Base-by-base conservation (phyloP, 2,113 vertebrate genomes). In the Rhinogobius similis region DNA sequence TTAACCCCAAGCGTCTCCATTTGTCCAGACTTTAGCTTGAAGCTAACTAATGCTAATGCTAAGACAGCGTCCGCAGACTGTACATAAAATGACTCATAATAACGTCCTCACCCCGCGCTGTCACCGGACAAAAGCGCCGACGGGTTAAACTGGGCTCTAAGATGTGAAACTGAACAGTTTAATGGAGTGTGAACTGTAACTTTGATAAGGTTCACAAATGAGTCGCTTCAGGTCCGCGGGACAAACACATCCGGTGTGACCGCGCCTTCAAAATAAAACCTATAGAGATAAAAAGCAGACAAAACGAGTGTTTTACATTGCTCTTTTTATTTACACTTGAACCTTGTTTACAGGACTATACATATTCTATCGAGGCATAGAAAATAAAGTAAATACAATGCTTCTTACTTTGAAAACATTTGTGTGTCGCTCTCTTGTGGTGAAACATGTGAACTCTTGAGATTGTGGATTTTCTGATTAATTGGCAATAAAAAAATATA, bases 1-100 rank as follows among this genome's bases (percentile, higher is more conserved):
- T 94, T 92, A 66, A 92, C 87, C 56, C 88, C 90, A 76, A 87
- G 88, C 67, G 89, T 86, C 86, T 93, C 93, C 93, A 94, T 94
- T 74, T 84, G 69, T 56, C 71, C 74, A 70, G 73, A 79, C 77
- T 66, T 76, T 69, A 27, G 48, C 67, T 71, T 77, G 20, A 29
- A 71, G 79, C 84, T 86, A 82, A 84, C 62, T 24, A 21, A 24
- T 63, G 62, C 62, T 63, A 63, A 63, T 68, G 86, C 84, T 89
- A 87, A 76, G 71, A 86, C 76, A 61, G 75, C 73, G 68, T 69
- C 32, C 24, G 62, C 6, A 76, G 79, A 55, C 75, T 64, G 61
- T 58, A 80, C 62, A 81, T 76, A 79, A 75, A 79, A 62, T 32
- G 24, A 80, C 78, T 75, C 90, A 91, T 91, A 48, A 91, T 91